phyloP scores from a whole-genome alignment of 1,140 invertebrate genomes.

The Batillaria attramentaria region DNA sequence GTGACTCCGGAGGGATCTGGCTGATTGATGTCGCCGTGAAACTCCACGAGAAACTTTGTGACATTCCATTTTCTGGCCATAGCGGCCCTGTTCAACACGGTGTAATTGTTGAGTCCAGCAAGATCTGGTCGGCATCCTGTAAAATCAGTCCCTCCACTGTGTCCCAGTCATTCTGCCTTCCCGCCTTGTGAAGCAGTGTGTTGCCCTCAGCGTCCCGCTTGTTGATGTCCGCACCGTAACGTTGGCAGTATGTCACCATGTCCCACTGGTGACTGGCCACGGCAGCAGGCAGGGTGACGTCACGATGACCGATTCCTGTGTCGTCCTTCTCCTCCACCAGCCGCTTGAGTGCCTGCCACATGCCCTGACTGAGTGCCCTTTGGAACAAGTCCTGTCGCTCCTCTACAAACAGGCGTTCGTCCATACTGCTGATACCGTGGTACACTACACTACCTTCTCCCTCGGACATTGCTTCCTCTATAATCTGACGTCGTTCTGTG shows the following conservation, averaged over 20 bases:
- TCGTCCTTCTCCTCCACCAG: background rate
- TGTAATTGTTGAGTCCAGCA: background rate
- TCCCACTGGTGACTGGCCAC: background rate
- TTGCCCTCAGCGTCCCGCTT: background rate
- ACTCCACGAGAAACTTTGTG: slow-evolving; percentile 1
- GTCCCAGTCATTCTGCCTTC: background rate
- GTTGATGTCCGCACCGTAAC: slow-evolving; percentile 1
- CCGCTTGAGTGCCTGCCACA: slow-evolving; percentile 2
- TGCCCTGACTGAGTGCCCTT: background rate
- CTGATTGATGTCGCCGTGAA: background rate
- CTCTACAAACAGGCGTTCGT: background rate
- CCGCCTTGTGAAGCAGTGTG: background rate
- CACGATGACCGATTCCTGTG: background rate
- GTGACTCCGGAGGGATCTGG: background rate
- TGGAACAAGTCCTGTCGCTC: background rate
- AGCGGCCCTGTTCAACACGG: background rate
- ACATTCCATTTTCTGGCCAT: background rate
- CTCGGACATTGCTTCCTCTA: no score
- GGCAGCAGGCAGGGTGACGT: background rate
- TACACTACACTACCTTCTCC: no score
- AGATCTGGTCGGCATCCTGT: background rate
- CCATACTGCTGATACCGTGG: no score
- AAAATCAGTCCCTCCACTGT: background rate
- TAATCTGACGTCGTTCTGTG: background rate
- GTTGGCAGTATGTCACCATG: background rate